Evolutionary conservation across 1,140 invertebrate genomes (phyloP).

Genomic region (Sinonovacula constricta): DNA sequence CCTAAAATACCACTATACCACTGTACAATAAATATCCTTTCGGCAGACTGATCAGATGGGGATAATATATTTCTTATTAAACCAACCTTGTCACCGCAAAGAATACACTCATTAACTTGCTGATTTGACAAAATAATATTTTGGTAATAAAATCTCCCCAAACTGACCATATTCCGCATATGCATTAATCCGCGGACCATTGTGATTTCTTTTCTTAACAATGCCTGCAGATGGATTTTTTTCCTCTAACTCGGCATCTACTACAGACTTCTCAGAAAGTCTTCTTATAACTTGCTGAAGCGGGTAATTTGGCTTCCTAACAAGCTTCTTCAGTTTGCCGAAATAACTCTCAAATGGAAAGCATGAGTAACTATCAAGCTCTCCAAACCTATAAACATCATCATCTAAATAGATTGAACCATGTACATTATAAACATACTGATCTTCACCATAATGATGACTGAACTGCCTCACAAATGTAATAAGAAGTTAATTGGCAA

Average conservation of each 20-base stretch:
- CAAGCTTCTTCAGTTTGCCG: constrained; percentile 25
- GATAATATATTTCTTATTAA: too few relatives aligned
- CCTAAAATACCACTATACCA: background rate
- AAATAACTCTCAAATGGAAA: constrained; percentile 54
- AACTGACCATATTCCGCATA: background rate
- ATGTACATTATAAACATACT: too few relatives aligned
- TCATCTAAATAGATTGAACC: constrained; percentile 30
- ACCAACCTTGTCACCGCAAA: background rate
- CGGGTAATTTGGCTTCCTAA: too few relatives aligned
- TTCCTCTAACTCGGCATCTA: too few relatives aligned
- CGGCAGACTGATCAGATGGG: too few relatives aligned
- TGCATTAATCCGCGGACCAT: background rate
- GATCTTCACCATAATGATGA: too few relatives aligned
- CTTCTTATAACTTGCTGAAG: too few relatives aligned
- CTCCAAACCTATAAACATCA: too few relatives aligned
- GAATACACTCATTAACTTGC: background rate
- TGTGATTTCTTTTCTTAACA: background rate
- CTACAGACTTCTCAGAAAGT: constrained; percentile 21
- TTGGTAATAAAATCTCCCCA: too few relatives aligned
- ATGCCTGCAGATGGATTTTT: too few relatives aligned
- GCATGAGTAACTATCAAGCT: too few relatives aligned
- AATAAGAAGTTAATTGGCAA: constrained; percentile 15
- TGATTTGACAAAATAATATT: background rate
- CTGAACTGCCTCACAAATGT: too few relatives aligned
- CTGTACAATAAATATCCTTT: constrained; percentile 4